phyloP scores from a whole-genome alignment of 2,113 vertebrate genomes.

The Atrichornis clamosus region DNA sequence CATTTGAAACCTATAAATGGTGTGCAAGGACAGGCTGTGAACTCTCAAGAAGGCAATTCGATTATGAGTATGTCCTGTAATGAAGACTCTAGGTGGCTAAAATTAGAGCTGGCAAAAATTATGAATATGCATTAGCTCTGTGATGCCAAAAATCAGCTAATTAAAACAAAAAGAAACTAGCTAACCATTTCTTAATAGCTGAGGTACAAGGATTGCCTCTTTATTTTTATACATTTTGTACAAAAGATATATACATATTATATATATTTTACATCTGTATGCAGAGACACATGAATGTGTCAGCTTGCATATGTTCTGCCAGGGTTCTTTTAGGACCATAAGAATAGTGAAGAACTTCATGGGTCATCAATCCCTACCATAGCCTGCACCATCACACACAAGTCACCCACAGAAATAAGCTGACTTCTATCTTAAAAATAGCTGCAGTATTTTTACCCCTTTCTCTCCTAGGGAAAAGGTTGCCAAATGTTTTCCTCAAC shows the following conservation, averaged over 20 bases:
- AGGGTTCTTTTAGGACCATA: not conserved
- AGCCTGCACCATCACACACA: not conserved
- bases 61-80: slow-evolving; percentile 49
- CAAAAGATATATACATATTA: not conserved
- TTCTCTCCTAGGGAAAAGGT: not conserved
- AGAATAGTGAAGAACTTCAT: not conserved
- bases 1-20: slow-evolving; percentile 32
- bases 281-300: accelerated
- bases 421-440: not conserved
- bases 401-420: not conserved
- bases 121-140: not conserved
- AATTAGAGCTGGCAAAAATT: slow-evolving; percentile 52
- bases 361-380: not conserved
- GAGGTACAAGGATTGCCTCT: not conserved
- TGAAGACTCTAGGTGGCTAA: slow-evolving; percentile 48
- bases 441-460: not conserved
- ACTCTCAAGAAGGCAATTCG: slow-evolving; percentile 34
- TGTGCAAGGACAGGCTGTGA: slow-evolving; percentile 16
- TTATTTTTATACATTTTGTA: not conserved
- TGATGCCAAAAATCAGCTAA: slow-evolving; percentile 8
- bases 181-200: not conserved
- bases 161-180: slow-evolving; percentile 9
- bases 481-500: not conserved
- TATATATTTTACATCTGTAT: too few relatives aligned
- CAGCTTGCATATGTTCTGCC: not conserved